Base-by-base conservation (phyloP, 2,888 invertebrate genomes). In the Steinernema hermaphroditum region DNA sequence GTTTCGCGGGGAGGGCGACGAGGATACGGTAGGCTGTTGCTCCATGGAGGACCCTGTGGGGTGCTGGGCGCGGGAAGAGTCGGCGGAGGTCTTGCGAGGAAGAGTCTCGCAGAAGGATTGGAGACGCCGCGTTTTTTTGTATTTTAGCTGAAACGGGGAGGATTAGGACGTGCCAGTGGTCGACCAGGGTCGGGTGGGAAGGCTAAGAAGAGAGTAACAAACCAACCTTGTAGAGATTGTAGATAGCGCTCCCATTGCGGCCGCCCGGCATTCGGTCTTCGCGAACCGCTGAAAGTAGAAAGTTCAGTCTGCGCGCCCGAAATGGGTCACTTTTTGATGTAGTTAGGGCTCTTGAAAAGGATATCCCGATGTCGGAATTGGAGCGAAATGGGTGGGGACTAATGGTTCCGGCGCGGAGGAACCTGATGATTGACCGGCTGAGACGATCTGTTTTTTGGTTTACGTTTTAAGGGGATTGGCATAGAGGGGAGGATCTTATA, bases 181-280 rank as follows among this genome's bases (percentile, higher is more conserved):
- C n/a, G n/a, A n/a, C n/a, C n/a, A n/a, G n/a, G n/a, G n/a, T n/a
- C n/a, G n/a, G n/a, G n/a, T n/a, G n/a, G 71, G 69, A 32, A 19
- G 24, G n/a, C n/a, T 44, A 8, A 44, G 22, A 72, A 72, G 22
- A 62, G 32, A 16, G 19, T 49, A 69, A 69, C 46, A 49, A 32
- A 43, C 72, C 74, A 86, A 91, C 91, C 91, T 97, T 97, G 90
- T 97, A 97, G 85, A 96, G 91, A 89, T 96, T 97, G 89, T 97
- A 98, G 76, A 98, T 96, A 78, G 96, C 96, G 80, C 96, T 96
- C 83, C 96, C 96, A 89, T 97, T 98, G 74, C 97, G 91, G 71
- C 97, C 97, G 49, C 97, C 97, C n/a, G 97, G 97, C 96, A 97
- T 98, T 85, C 97, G 91, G 89, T 98, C 97, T 88, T 98, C 97